Evolutionary conservation across 1,140 invertebrate species (phyloP), one percentile per base, ranked within the genome.

Genomic region (Oryctes rhinoceros): DNA sequence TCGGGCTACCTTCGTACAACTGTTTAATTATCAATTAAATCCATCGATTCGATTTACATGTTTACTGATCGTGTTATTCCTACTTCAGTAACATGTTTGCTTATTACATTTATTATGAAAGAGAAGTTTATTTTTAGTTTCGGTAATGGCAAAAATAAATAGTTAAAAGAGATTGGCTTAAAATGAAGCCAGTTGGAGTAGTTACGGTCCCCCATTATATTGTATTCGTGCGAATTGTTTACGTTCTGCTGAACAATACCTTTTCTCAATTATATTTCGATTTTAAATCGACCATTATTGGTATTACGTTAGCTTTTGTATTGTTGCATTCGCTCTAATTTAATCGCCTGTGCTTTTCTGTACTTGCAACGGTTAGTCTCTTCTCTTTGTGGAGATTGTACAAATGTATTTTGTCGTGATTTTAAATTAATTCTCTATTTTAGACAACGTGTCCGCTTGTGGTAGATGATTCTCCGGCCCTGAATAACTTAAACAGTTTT

Each of bases 11-110:
- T 2, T 30, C 24, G 2, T 30, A 53, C 13, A 53, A n/a, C n/a
- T 53, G 1, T 53, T 53, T 53, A n/a, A 53, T 53, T 53, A 53
- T n/a, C 49, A 53, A 53, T 53, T 53, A 53, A 53, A 53, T n/a
- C 48, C 48, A n/a, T n/a, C 10, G 48, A 2, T 15, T 49, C 49
- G 7, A 53, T 13, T 53, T 53, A 10, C 49, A n/a, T 11, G 49
- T 30, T 30, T 30, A 2, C 24, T 30, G 24, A 30, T 30, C 0
- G 0, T 30, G 24, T 30, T 30, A 30, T 30, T 30, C 2, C 24
- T 30, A 30, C 2, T 30, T 30, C 0, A 30, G 24, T 30, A 30
- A 30, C 24, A 30, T 30, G 24, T 30, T 30, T 30, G 24, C 24
- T 30, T 30, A 2, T 2, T 30, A 2, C 24, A 30, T 30, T n/a